phyloP scores from a whole-genome alignment of 2,113 vertebrate species.

The Notiomystis cincta region DNA sequence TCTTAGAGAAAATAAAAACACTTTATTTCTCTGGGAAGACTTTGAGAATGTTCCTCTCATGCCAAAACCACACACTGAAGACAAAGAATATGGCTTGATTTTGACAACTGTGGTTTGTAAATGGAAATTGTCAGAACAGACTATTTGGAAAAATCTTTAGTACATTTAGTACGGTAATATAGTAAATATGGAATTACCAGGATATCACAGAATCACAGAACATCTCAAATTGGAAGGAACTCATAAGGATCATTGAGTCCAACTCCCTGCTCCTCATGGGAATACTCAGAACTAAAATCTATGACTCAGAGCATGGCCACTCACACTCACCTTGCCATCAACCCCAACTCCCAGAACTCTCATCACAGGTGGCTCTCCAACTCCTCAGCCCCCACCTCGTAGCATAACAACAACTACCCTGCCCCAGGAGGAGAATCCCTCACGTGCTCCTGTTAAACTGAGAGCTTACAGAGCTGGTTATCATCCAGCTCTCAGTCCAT shows the following conservation, averaged over 20 bases:
- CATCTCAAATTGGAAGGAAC: background rate
- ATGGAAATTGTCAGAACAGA: background rate
- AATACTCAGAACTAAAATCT: background rate
- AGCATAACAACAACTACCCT: background rate
- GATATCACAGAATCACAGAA: background rate
- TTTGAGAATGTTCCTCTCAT: background rate
- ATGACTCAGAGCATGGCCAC: background rate
- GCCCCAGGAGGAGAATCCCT: background rate
- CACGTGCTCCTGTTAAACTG: background rate
- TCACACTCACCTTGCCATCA: too few species aligned
- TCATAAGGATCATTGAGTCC: background rate
- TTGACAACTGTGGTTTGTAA: background rate
- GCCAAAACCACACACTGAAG: background rate
- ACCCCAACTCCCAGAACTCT: background rate
- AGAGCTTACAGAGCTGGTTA: too few species aligned
- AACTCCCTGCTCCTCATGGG: background rate
- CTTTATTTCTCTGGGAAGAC: background rate
- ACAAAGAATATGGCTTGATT: background rate
- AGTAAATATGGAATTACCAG: background rate
- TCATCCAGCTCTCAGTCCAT: background rate
- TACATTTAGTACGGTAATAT: background rate
- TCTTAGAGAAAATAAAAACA: background rate
- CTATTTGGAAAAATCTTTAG: background rate
- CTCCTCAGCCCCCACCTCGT: background rate
- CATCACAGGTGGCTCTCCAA: rapidly evolving